phyloP scores from a whole-genome alignment of 2,113 vertebrate species.

The Antigone vipio region DNA sequence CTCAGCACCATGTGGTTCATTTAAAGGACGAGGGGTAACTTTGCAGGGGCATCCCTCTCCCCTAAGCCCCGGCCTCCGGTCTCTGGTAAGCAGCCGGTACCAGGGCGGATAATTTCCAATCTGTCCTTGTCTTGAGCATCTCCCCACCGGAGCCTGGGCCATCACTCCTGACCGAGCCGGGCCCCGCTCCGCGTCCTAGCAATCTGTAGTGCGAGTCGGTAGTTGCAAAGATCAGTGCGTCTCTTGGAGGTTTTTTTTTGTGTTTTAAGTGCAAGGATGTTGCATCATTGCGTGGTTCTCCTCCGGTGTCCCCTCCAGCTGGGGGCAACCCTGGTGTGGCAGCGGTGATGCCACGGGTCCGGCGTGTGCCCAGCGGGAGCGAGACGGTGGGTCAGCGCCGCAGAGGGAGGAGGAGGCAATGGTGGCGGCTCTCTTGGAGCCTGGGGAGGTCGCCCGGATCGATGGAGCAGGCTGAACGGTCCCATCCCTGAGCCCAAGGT shows the following conservation, averaged over 20 bases:
- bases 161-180: background rate
- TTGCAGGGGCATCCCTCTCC: background rate
- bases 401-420: background rate
- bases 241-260: background rate
- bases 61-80: background rate
- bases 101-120: background rate
- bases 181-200: background rate
- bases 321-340: background rate
- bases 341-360: rapidly evolving
- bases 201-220: conserved; percentile 32
- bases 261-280: conserved; percentile 68
- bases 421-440: background rate
- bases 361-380: background rate
- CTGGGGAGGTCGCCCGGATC: rapidly evolving
- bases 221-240: conserved; percentile 58
- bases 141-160: background rate
- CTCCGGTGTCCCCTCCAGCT: background rate
- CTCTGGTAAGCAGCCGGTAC: background rate
- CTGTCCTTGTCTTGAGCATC: background rate
- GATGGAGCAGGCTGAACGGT: background rate
- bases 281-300: background rate
- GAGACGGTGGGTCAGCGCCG: background rate
- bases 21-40: conserved; percentile 38
- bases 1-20: conserved; percentile 75
- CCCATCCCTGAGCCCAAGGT: background rate